Evolutionary conservation across 2,797 vertebrate species (phyloP).

Genomic region (Garrulus glandarius): DNA sequence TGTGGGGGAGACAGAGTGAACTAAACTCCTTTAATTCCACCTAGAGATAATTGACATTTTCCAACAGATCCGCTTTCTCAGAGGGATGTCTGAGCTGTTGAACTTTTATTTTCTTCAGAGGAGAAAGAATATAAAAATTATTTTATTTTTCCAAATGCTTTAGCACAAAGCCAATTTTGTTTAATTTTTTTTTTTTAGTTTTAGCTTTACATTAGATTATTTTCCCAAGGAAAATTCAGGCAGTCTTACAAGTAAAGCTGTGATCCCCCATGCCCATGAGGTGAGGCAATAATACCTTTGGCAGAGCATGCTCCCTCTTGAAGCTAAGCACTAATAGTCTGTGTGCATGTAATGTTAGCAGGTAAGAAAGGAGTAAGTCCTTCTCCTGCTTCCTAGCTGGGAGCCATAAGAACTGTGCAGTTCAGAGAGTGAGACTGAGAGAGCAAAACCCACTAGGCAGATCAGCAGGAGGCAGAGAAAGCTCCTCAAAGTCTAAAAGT

Average conservation of each 20-base stretch:
- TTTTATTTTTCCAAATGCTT: background rate
- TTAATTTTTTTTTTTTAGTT: background rate
- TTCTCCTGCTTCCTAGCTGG: background rate
- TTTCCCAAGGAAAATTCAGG: background rate
- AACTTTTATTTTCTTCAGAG: background rate
- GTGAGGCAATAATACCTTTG: background rate
- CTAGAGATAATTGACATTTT: background rate
- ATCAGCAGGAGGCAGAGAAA: conserved; percentile 10
- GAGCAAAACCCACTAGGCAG: conserved; percentile 3
- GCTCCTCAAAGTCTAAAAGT: background rate
- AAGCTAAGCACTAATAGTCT: background rate
- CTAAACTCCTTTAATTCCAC: background rate
- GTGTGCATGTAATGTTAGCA: background rate
- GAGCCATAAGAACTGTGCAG: background rate
- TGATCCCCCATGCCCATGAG: background rate
- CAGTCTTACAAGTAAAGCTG: background rate
- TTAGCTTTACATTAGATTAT: background rate
- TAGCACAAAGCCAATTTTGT: background rate
- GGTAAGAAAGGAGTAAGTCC: background rate
- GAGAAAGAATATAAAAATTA: background rate
- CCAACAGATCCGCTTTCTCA: background rate
- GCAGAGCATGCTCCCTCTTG: background rate
- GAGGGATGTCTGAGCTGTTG: background rate
- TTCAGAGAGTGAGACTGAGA: conserved; percentile 16
- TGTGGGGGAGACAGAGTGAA: background rate